Percentiles rank a stretch among this genome's conserved stretches.
These are phyloP conservation scores for Orgyia antiqua DNA, from an alignment of 2,888 invertebrate genomes.

Conservation along the genomic window DNA sequence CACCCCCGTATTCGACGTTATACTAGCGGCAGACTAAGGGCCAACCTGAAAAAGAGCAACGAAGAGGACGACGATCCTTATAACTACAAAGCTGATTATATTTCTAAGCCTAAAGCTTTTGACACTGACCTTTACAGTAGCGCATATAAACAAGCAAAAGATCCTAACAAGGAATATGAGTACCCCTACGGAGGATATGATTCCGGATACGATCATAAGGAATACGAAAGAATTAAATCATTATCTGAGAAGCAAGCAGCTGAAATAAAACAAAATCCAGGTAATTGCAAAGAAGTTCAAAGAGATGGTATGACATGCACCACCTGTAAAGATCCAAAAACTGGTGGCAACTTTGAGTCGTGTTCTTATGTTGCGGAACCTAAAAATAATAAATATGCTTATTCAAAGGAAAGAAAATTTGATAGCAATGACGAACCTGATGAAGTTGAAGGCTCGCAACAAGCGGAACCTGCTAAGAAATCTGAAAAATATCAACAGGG, in stretches of 20 bases:
- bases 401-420: conserved; percentile 80
- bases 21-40: conserved; percentile 61
- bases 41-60: conserved; percentile 50
- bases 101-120: conserved; percentile 72
- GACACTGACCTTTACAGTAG: conserved; percentile 64
- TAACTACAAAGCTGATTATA: conserved; percentile 67
- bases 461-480: conserved; percentile 49
- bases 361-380: conserved; percentile 88
- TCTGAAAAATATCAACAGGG: conserved; percentile 50
- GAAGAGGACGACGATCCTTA: conserved; percentile 71
- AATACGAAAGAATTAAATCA: conserved; percentile 77
- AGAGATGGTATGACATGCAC: conserved; percentile 84
- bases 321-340: conserved; percentile 85
- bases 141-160: conserved; percentile 61
- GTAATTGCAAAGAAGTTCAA: conserved; percentile 81
- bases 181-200: conserved; percentile 66
- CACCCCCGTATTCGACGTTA: conserved; percentile 69
- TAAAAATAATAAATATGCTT: conserved; percentile 83
- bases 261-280: conserved; percentile 79
- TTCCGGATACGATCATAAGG: conserved; percentile 72
- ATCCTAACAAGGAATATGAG: conserved; percentile 61
- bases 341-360: conserved; percentile 86
- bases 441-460: conserved; percentile 61
- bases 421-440: conserved; percentile 78
- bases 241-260: conserved; percentile 80